Evolutionary conservation across 1,140 invertebrate genomes (phyloP).

Genomic region (Aplysia californica): DNA sequence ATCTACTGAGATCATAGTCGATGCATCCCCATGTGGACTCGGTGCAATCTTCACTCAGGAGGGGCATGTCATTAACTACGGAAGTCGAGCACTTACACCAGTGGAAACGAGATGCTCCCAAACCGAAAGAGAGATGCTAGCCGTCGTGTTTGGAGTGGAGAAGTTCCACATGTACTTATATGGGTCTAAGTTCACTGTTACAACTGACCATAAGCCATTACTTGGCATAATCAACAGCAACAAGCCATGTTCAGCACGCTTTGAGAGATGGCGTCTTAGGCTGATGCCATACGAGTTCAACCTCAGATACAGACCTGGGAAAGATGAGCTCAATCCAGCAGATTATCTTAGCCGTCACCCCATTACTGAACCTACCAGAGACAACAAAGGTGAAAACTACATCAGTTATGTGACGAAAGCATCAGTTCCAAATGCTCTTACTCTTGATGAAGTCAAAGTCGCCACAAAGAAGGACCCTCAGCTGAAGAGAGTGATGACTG

Average conservation of each 20-base stretch:
- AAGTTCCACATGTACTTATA: neutral
- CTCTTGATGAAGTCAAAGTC: neutral
- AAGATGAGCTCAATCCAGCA: neutral
- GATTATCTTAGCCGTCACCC: neutral
- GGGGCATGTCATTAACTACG: conserved; percentile 29
- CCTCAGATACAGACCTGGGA: neutral
- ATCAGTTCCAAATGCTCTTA: neutral
- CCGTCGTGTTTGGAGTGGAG: neutral
- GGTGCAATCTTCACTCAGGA: conserved; percentile 29
- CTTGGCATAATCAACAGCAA: neutral
- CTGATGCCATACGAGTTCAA: conserved; percentile 34
- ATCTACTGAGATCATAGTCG: conserved; percentile 43
- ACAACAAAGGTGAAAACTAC: neutral
- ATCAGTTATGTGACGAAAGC: neutral
- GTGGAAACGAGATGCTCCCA: neutral
- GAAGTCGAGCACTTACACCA: conserved; percentile 1
- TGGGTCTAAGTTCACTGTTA: neutral
- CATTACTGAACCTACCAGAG: neutral
- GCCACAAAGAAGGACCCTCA: neutral
- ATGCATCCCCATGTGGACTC: conserved; percentile 23
- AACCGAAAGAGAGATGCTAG: neutral
- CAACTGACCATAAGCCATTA: neutral
- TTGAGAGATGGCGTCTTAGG: neutral
- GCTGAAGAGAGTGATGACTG: neutral
- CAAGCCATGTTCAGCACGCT: neutral